These are phyloP conservation scores for Mesocentrotus franciscanus DNA, from an alignment of 53 echinoderm and acorn worm genomes.

Conservation along the genomic window DNA sequence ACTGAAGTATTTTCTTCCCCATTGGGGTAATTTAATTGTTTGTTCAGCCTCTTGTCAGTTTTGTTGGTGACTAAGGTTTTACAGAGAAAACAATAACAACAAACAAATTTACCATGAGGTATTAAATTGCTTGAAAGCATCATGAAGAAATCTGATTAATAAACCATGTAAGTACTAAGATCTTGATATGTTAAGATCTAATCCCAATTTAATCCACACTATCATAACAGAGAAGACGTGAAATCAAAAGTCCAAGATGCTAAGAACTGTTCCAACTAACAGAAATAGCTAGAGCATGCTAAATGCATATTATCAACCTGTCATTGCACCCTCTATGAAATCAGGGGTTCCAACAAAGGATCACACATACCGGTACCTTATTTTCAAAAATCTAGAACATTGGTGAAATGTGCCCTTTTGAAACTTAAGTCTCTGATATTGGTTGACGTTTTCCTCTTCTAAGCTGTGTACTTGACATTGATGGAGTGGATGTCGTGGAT, in stretches of 20 bases:
- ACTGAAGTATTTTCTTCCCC: too few species aligned
- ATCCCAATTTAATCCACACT: background rate
- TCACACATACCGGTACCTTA: background rate
- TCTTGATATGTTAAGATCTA: background rate
- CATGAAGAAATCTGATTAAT: background rate
- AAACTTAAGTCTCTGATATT: slow-evolving; percentile 15
- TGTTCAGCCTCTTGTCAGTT: too few species aligned
- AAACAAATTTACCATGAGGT: background rate
- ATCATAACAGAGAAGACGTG: background rate
- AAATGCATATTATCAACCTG: background rate
- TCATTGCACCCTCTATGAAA: slow-evolving; percentile 9
- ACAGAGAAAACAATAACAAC: too few species aligned
- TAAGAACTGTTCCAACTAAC: background rate
- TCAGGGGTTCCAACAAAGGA: background rate
- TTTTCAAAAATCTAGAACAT: slow-evolving; percentile 35
- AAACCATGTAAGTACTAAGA: background rate
- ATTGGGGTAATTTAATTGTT: too few species aligned
- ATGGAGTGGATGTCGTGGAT: slow-evolving; percentile 40
- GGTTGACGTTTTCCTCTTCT: background rate
- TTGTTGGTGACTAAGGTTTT: too few species aligned
- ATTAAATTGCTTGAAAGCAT: background rate
- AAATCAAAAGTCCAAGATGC: background rate
- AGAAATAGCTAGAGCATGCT: background rate
- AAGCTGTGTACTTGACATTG: slow-evolving; percentile 47
- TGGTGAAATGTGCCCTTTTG: background rate